Evolutionary conservation across 2,113 vertebrate species (phyloP), one percentile per base, ranked within the genome.

Genomic region (Siniperca chuatsi): DNA sequence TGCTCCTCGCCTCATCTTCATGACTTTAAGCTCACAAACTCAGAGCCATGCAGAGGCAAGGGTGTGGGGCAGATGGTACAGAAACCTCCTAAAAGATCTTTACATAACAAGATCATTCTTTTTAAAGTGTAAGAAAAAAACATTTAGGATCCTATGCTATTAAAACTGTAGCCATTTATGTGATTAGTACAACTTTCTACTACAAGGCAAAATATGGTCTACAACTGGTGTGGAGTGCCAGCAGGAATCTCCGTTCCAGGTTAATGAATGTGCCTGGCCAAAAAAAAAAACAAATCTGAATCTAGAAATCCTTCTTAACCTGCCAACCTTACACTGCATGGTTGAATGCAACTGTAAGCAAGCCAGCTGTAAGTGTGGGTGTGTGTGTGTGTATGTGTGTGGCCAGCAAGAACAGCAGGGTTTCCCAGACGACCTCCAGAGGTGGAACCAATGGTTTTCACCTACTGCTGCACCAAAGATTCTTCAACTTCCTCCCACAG

Each of bases 361-460:
- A 25, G 71, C 40, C 58, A 54, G 40, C 18, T 29, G 15, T 29
- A 11, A 52, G 33, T 16, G 55, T 62, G 21, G 20, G 61, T 15
- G 55, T 70, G 79, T 81, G 76, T 33, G 15, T 29, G 33, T 16
- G 55, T 62, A 16, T n/a, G 61, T 11, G 55, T 70, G 79, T 81
- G 76, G 70, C 75, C 60, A 60, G 40, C 11, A 66, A 76, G 64
- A 78, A 25, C 73, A 60, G 64, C 40, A 1, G 72, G 25, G n/a
- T 62, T 68, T 75, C 40, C 52, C 12, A 61, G 23, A 67, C 33
- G 73, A 81, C 57, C 82, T 74, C 68, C 64, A 58, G 35, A 65
- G 60, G 80, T 67, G 40, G 69, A 86, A 82, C 65, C 64, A 57
- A 68, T 73, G 46, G 50, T 13, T 82, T 57, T 10, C 78, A 89